phyloP scores from a whole-genome alignment of 2,113 vertebrate genomes.

The Pachycephala philippinensis region DNA sequence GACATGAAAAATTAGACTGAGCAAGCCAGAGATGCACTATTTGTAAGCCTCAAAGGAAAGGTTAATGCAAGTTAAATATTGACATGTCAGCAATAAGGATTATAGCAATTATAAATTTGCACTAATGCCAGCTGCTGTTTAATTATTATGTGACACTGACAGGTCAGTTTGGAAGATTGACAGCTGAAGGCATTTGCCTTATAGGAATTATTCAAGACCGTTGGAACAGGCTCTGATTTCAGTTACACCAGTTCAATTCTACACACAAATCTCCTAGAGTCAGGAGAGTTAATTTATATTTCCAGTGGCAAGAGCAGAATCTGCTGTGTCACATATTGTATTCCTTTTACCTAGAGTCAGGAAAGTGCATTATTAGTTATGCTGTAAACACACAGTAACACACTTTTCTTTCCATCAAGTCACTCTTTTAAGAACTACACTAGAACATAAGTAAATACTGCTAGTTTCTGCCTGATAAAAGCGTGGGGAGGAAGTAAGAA shows the following conservation, averaged over 20 bases:
- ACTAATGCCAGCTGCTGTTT: slow-evolving; percentile 58
- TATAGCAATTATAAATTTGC: slow-evolving; percentile 76
- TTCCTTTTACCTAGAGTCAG: not conserved
- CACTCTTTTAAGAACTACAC: not conserved
- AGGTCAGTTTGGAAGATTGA: slow-evolving; percentile 53
- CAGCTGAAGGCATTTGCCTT: slow-evolving; percentile 43
- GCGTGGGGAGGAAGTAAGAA: not conserved
- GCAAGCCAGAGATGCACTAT: slow-evolving; percentile 66
- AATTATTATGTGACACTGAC: slow-evolving; percentile 68
- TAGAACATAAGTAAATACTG: not conserved
- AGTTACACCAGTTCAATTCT: not conserved
- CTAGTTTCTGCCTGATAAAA: not conserved
- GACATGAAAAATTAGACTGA: slow-evolving; percentile 77
- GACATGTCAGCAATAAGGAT: slow-evolving; percentile 78
- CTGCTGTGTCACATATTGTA: not conserved
- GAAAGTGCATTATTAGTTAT: not conserved
- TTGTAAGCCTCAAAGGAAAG: slow-evolving; percentile 77
- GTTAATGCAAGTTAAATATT: slow-evolving; percentile 83
- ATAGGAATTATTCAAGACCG: slow-evolving; percentile 16
- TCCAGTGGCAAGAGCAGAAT: not conserved
- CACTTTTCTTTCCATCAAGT: not conserved
- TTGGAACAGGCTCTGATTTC: not conserved
- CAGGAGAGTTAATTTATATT: not conserved
- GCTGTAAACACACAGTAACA: not conserved
- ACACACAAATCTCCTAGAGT: not conserved